Evolutionary conservation across 2,888 invertebrate genomes (phyloP).

Genomic region (Mesorhabditis sp.): DNA sequence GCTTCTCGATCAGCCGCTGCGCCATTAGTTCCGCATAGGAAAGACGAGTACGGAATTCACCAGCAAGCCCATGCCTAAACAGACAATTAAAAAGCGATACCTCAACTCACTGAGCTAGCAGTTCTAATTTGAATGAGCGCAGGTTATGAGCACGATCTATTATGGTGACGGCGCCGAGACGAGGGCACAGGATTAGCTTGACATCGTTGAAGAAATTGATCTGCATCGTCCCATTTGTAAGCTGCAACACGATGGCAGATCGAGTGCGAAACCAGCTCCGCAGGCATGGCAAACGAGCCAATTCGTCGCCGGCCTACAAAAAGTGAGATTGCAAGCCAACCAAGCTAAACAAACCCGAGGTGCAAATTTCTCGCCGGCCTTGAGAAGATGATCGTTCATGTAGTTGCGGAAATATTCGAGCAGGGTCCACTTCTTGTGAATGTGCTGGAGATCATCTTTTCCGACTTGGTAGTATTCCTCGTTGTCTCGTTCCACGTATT

Average conservation of each 20-base stretch:
- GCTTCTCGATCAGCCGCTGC: not conserved
- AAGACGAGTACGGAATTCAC: not conserved
- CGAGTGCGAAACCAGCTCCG: constrained; percentile 94
- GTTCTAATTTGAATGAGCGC: constrained; percentile 74
- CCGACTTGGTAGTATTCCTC: constrained; percentile 82
- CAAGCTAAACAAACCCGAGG: constrained; percentile 61
- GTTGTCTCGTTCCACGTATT: constrained; percentile 88
- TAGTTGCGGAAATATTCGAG: constrained; percentile 93
- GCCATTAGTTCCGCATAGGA: not conserved
- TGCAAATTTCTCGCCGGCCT: constrained; percentile 77
- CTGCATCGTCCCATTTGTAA: constrained; percentile 79
- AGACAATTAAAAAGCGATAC: not conserved
- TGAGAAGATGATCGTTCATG: constrained; percentile 83
- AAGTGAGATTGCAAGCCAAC: not conserved
- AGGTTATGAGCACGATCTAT: constrained; percentile 88
- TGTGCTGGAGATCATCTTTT: constrained; percentile 71
- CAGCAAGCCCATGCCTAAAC: not conserved
- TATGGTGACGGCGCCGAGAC: constrained; percentile 94
- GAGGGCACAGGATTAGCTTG: constrained; percentile 93
- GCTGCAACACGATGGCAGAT: constrained; percentile 90
- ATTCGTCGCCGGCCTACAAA: constrained; percentile 73
- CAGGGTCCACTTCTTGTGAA: constrained; percentile 72
- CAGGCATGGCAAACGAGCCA: constrained; percentile 88
- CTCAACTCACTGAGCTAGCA: not conserved
- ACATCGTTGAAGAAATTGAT: constrained; percentile 69